A percentile compares a stretch with the other conserved stretches of the same genome.
Evolutionary conservation across 1,140 invertebrate genomes (phyloP).

Genomic region (Apis cerana): DNA sequence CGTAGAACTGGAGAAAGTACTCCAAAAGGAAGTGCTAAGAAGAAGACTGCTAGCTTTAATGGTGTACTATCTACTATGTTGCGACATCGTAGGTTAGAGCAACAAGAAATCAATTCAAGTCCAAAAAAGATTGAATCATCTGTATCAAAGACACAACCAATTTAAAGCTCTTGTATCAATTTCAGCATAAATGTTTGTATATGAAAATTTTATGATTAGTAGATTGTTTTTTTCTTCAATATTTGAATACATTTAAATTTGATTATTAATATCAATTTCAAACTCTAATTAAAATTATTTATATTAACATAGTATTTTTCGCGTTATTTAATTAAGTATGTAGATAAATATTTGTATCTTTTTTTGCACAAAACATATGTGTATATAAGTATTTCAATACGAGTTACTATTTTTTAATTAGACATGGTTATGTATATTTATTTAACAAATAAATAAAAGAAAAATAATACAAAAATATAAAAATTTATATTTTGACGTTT

Average conservation of each 20-base stretch:
- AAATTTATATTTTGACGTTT: not conserved
- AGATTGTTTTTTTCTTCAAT: not conserved
- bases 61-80: conserved; percentile 88
- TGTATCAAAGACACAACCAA: conserved; percentile 69
- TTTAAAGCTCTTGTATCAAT: conserved; percentile 22
- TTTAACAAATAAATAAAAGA: not conserved
- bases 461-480: not conserved
- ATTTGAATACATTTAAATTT: too few relatives aligned
- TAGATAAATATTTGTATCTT: not conserved
- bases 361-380: not conserved
- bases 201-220: too few relatives aligned
- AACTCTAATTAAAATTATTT: not conserved
- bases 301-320: not conserved
- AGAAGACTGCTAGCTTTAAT: conserved; percentile 89
- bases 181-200: not conserved
- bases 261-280: not conserved
- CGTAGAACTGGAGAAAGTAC: conserved; percentile 84
- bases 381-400: too few relatives aligned
- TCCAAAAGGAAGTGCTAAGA: conserved; percentile 87
- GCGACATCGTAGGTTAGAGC: conserved; percentile 85
- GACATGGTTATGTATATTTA: not conserved
- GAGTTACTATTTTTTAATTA: not conserved
- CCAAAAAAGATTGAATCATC: conserved; percentile 75
- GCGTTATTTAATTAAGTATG: not conserved
- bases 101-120: conserved; percentile 79